Conservation (phyloP, 1,140 invertebrate genomes). For the Bombus cullumanus region DNA sequence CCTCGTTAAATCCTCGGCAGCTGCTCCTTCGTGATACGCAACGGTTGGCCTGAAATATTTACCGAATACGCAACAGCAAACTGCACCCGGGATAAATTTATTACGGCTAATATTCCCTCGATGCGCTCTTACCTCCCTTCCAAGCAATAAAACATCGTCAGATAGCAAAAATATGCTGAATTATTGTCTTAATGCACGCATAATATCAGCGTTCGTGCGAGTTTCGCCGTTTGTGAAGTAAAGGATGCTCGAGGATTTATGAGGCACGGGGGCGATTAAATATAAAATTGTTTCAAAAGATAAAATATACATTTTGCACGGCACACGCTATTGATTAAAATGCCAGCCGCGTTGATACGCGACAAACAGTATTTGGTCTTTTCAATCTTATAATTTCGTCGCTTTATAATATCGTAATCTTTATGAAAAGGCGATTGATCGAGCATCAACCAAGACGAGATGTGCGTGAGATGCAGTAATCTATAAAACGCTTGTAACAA, state of each 20-base stretch:
- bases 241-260: background rate
- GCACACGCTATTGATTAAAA: background rate
- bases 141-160: background rate
- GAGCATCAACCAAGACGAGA: background rate
- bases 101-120: slow-evolving; percentile 41
- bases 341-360: background rate
- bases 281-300: background rate
- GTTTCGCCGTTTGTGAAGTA: background rate
- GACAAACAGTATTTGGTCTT: background rate
- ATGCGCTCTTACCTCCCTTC: background rate
- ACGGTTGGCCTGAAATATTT: slow-evolving; percentile 11
- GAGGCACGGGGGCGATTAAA: background rate
- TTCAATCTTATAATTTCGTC: background rate
- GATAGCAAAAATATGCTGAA: background rate
- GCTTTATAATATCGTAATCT: background rate
- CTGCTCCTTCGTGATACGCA: slow-evolving; percentile 9
- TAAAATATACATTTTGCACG: background rate
- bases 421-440: background rate
- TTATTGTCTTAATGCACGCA: slow-evolving; percentile 40
- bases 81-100: slow-evolving; percentile 23
- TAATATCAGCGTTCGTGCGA: slow-evolving; percentile 2
- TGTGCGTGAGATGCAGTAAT: background rate
- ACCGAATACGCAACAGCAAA: background rate
- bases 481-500: background rate
- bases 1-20: slow-evolving; percentile 36